Conservation (phyloP, 2,888 invertebrate species). For the Leptinotarsa peninsularis region DNA sequence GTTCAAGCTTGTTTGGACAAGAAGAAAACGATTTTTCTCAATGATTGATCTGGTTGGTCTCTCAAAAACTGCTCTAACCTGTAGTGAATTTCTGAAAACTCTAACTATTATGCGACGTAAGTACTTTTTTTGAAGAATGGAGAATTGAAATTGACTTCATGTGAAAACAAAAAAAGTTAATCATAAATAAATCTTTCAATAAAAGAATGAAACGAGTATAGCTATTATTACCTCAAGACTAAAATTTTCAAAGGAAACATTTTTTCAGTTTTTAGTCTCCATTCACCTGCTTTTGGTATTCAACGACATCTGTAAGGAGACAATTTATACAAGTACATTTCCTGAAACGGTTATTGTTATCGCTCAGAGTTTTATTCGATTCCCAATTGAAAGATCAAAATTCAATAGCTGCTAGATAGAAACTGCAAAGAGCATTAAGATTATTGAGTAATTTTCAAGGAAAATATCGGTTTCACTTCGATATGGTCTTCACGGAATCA, state of each 20-base stretch:
- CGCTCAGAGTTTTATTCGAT: constrained; percentile 39
- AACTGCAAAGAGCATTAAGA: constrained; percentile 32
- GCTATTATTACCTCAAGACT: neutral
- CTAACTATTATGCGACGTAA: too few relatives aligned
- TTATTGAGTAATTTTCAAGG: constrained; percentile 37
- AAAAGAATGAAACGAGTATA: neutral
- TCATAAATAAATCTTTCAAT: neutral
- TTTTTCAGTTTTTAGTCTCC: neutral
- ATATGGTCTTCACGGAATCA: constrained; percentile 3
- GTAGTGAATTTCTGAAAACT: too few relatives aligned
- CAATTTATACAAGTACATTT: constrained; percentile 42
- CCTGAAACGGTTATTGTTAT: constrained; percentile 42
- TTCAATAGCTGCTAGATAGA: constrained; percentile 42
- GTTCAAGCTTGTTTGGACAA: too few relatives aligned
- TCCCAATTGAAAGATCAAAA: constrained; percentile 43
- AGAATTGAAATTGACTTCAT: too few relatives aligned
- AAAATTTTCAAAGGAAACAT: neutral
- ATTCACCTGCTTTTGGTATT: neutral
- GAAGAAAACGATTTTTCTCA: too few relatives aligned
- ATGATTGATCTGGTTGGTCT: too few relatives aligned
- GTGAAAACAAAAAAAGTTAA: too few relatives aligned
- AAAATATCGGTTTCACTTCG: neutral
- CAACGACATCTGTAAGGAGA: constrained; percentile 13
- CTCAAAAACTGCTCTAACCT: too few relatives aligned
- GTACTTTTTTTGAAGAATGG: too few relatives aligned